Conservation (phyloP, 1,140 invertebrate species). For the Atta texana region DNA sequence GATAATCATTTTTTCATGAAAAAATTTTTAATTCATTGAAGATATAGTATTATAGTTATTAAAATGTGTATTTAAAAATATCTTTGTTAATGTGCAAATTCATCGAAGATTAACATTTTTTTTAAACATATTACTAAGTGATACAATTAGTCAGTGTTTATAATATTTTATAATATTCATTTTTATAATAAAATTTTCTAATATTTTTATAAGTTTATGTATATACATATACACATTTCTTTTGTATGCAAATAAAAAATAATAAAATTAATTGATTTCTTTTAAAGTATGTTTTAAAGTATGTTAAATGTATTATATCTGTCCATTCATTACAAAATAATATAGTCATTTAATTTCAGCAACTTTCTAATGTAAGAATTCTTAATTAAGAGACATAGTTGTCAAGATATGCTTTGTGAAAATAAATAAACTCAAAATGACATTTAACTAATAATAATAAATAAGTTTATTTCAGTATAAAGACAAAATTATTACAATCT, state of each 20-base stretch:
- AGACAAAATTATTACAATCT: not conserved
- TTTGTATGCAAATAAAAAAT: not conserved
- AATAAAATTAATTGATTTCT: not conserved
- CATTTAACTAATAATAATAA: not conserved
- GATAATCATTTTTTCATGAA: not conserved
- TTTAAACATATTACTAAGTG: not conserved
- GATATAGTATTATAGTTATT: not conserved
- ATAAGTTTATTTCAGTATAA: not conserved
- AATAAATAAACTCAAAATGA: not conserved
- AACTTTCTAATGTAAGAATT: not conserved
- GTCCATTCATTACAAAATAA: not conserved
- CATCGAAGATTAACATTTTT: not conserved
- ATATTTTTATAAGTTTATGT: no score
- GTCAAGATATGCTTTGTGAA: not conserved
- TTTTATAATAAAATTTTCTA: no score
- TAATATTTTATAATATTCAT: no score
- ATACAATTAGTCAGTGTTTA: no score
- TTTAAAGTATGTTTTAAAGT: not conserved
- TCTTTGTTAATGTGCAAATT: not conserved
- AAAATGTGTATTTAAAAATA: not conserved
- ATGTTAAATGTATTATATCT: not conserved
- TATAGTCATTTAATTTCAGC: not conserved
- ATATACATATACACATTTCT: not conserved
- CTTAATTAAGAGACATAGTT: not conserved
- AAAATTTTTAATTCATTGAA: not conserved